Conservation (phyloP, 2,797 vertebrate species). For the Chrysocyon brachyurus region DNA sequence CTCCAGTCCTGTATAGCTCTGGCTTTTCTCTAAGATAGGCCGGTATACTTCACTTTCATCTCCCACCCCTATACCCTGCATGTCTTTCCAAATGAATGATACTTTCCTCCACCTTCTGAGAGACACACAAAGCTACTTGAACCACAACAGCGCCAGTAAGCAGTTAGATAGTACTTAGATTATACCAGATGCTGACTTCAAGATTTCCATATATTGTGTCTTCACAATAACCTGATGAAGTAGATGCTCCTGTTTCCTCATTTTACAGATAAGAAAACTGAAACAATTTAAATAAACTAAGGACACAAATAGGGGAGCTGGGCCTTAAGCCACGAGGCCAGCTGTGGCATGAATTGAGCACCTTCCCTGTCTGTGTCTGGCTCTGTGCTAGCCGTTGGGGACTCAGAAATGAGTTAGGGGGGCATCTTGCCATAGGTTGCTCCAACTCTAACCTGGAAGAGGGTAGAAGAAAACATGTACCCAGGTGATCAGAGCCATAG, state of each 20-base stretch:
- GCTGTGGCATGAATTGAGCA: not conserved
- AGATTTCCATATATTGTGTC: not conserved
- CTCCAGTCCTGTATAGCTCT: not conserved
- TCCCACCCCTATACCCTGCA: not conserved
- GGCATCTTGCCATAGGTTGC: not conserved
- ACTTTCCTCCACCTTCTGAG: not conserved
- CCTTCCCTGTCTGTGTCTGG: not conserved
- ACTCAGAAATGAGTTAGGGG: not conserved
- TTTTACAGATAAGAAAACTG: conserved; percentile 20
- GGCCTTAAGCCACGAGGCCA: not conserved
- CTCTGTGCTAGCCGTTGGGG: not conserved
- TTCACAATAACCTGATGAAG: not conserved
- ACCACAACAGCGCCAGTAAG: not conserved
- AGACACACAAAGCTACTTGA: not conserved
- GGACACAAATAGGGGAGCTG: not conserved
- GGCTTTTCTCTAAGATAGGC: not conserved
- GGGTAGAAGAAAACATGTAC: not conserved
- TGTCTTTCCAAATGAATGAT: not conserved
- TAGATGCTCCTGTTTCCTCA: not conserved
- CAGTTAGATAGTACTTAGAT: not conserved
- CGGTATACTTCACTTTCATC: not conserved
- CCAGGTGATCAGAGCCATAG: not conserved
- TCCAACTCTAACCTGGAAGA: not conserved
- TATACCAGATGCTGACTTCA: not conserved
- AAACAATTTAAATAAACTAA: not conserved